Evolutionary conservation across 1,140 invertebrate species (phyloP).

Genomic region (Frieseomelitta varia): DNA sequence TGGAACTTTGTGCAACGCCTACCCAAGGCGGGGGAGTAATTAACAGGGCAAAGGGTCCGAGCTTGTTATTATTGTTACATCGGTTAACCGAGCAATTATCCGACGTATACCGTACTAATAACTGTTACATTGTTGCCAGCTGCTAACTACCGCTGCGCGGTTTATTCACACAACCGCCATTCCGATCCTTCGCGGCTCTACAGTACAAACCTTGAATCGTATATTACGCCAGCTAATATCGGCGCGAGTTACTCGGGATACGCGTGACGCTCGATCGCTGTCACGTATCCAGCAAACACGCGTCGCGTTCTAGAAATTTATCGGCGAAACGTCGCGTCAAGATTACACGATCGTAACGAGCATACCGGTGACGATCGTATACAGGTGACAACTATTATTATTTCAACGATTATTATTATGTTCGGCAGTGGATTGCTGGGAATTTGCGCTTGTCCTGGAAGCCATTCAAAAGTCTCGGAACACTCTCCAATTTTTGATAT

Average conservation of each 20-base stretch:
- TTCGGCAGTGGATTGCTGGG: no score
- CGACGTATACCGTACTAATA: constrained; percentile 8
- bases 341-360: no score
- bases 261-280: not conserved
- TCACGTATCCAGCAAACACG: not conserved
- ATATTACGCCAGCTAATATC: not conserved
- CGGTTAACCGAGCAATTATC: constrained; percentile 32
- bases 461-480: no score
- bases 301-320: not conserved
- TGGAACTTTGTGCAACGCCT: not conserved
- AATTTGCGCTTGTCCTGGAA: no score
- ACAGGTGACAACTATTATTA: no score
- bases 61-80: constrained; percentile 24
- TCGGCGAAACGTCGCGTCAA: not conserved
- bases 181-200: not conserved
- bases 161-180: not conserved
- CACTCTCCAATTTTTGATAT: no score
- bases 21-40: not conserved
- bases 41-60: not conserved
- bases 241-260: no score
- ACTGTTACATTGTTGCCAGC: constrained; percentile 5
- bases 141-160: constrained; percentile 4
- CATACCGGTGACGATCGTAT: no score
- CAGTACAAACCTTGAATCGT: not conserved
- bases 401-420: no score